Evolutionary conservation across 2,888 invertebrate genomes (phyloP).

Genomic region (Dinocampus coccinellae): DNA sequence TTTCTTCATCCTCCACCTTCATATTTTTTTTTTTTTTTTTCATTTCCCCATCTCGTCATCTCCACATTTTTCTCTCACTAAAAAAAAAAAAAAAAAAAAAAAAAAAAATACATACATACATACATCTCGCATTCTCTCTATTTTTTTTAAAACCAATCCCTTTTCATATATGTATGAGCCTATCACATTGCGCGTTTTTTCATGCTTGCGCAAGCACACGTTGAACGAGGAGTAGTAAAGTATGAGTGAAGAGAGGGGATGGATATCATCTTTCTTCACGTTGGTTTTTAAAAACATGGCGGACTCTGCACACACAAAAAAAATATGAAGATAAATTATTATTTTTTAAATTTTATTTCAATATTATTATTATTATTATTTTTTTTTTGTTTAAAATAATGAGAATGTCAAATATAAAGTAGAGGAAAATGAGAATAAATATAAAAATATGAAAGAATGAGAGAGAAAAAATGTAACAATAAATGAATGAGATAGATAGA

Average conservation of each 20-base stretch:
- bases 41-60: too few relatives aligned
- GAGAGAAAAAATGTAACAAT: not conserved
- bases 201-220: slow-evolving; percentile 25
- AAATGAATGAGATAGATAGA: not conserved
- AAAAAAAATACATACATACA: too few relatives aligned
- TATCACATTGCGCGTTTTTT: slow-evolving; percentile 48
- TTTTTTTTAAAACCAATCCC: slow-evolving; percentile 33
- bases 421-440: too few relatives aligned
- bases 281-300: slow-evolving; percentile 47
- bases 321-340: not conserved
- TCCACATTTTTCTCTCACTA: not conserved
- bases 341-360: too few relatives aligned
- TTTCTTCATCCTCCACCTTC: too few relatives aligned
- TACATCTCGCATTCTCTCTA: slow-evolving; percentile 37
- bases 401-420: slow-evolving; percentile 63
- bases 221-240: too few relatives aligned
- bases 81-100: too few relatives aligned
- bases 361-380: too few relatives aligned
- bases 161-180: slow-evolving; percentile 41
- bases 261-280: not conserved
- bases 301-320: too few relatives aligned
- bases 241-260: too few relatives aligned
- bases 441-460: too few relatives aligned
- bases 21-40: too few relatives aligned
- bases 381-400: slow-evolving; percentile 52